These are phyloP conservation scores for Lasioglossum villosulum DNA, from an alignment of 2,888 invertebrate species.

Conservation along the genomic window DNA sequence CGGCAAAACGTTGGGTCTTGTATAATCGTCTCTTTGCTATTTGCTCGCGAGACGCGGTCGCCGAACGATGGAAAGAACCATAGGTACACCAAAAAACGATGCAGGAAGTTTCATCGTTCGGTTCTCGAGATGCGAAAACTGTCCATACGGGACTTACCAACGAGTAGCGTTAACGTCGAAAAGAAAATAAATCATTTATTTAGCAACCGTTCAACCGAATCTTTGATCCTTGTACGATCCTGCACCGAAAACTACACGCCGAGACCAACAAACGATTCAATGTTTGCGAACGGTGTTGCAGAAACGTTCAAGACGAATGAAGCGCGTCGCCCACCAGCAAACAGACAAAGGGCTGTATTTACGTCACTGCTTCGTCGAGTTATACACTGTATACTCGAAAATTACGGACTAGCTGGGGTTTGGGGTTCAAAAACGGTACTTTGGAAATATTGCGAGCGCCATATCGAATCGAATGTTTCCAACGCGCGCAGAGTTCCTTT, in stretches of 20 bases:
- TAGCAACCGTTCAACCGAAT: conserved; percentile 19
- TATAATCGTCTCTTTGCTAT: background rate
- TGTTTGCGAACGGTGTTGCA: background rate
- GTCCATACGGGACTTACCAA: background rate
- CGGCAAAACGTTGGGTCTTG: background rate
- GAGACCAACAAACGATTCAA: background rate
- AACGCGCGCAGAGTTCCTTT: background rate
- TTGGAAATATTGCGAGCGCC: background rate
- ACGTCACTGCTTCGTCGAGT: background rate
- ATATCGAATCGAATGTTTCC: background rate
- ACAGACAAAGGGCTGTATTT: background rate
- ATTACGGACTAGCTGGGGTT: background rate
- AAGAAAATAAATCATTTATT: conserved; percentile 45
- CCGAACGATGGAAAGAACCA: conserved; percentile 9
- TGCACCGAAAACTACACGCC: background rate
- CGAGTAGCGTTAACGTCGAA: conserved; percentile 10
- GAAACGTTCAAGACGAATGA: background rate
- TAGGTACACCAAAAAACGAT: background rate
- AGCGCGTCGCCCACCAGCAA: background rate
- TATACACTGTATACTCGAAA: conserved; percentile 13
- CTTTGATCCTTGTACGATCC: background rate
- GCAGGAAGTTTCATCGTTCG: background rate
- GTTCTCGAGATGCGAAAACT: background rate
- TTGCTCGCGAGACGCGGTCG: background rate
- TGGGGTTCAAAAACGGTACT: background rate